Evolutionary conservation across 2,797 vertebrate species (phyloP).

Genomic region (Pipistrellus nathusii): DNA sequence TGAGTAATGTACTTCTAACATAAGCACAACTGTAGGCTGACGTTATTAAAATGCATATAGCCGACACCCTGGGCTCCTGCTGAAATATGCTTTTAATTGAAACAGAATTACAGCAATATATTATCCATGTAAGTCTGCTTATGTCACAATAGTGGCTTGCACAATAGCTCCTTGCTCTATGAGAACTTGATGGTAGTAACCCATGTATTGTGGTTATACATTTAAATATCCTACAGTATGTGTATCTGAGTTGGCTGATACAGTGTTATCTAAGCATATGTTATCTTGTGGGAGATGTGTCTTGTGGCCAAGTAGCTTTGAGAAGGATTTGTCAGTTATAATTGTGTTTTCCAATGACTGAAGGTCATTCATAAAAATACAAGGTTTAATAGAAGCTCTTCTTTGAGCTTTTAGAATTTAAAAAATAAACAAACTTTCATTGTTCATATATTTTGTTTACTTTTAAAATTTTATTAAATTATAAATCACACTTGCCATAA

Average conservation of each 20-base stretch:
- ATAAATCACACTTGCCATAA: constrained; percentile 51
- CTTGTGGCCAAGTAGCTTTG: constrained; percentile 65
- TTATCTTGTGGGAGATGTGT: constrained; percentile 46
- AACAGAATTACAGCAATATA: constrained; percentile 87
- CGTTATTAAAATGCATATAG: constrained; percentile 87
- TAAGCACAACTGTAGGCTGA: constrained; percentile 82
- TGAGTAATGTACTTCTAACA: constrained; percentile 83
- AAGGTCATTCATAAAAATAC: constrained; percentile 69
- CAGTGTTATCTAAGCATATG: constrained; percentile 68
- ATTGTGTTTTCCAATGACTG: background rate
- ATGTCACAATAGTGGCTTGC: constrained; percentile 71
- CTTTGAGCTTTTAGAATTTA: constrained; percentile 65
- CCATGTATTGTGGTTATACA: constrained; percentile 68
- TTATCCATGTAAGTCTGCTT: constrained; percentile 85
- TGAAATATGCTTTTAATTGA: constrained; percentile 91
- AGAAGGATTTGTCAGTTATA: constrained; percentile 57
- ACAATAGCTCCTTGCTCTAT: constrained; percentile 63
- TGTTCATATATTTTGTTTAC: constrained; percentile 66
- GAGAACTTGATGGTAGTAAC: constrained; percentile 8
- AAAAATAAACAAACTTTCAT: constrained; percentile 55
- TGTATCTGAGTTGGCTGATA: constrained; percentile 62
- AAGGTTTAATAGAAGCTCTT: constrained; percentile 62
- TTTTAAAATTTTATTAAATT: constrained; percentile 63
- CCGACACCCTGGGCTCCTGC: constrained; percentile 83
- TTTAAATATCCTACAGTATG: constrained; percentile 66